Percentiles rank a stretch among this genome's conserved stretches.
These are phyloP conservation scores for Pammene aurita DNA, from an alignment of 2,888 invertebrate genomes.

Conservation along the genomic window DNA sequence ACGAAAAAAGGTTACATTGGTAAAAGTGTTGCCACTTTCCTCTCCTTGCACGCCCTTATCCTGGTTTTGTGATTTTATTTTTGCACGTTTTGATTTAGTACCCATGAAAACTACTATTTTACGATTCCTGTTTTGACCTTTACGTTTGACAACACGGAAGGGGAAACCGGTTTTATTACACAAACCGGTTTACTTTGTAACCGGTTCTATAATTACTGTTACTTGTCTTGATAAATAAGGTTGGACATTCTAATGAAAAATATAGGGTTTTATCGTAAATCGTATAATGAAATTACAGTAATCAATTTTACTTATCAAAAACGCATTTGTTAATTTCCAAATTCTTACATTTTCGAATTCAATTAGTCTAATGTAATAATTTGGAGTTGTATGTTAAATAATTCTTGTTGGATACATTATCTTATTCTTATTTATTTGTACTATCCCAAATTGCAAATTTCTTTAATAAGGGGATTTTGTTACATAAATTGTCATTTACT, in stretches of 20 bases:
- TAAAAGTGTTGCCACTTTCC: constrained; percentile 74
- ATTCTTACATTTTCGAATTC: no score
- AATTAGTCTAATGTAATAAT: no score
- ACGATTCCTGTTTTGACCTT: no score
- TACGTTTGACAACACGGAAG: not conserved
- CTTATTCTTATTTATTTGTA: no score
- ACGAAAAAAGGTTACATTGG: constrained; percentile 57
- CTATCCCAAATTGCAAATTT: no score
- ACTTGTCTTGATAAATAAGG: not conserved
- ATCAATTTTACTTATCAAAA: no score
- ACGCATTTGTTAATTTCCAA: no score
- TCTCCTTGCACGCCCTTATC: constrained; percentile 63
- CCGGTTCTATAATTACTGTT: not conserved
- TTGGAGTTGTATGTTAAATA: no score
- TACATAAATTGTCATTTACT: no score
- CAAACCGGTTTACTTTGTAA: not conserved
- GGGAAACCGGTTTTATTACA: not conserved
- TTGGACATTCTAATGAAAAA: not conserved
- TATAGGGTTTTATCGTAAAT: not conserved
- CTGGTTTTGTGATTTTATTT: constrained; percentile 45
- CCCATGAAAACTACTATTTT: not conserved
- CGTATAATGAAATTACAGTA: no score
- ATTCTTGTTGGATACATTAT: no score
- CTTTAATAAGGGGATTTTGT: no score
- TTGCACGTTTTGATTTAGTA: constrained; percentile 38